A percentile compares a stretch with the other conserved stretches of the same genome.
These are phyloP conservation scores for Semnopithecus entellus DNA, from an alignment of 2,113 vertebrate species.

Conservation along the genomic window DNA sequence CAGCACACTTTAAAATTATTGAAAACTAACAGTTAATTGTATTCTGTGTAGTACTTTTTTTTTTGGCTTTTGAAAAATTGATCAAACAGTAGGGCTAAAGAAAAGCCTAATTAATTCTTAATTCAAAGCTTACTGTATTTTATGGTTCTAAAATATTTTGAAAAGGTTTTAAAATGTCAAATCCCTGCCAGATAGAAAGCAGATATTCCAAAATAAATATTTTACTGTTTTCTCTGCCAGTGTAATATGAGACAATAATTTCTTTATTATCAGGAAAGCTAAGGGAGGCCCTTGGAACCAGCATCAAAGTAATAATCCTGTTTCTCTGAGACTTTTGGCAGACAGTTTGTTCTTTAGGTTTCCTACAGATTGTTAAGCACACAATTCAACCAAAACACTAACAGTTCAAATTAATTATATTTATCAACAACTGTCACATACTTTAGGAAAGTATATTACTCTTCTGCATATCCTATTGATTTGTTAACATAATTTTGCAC, in stretches of 20 bases:
- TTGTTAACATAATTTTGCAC: neutral
- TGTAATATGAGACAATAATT: neutral
- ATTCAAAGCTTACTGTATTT: neutral
- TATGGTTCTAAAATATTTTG: neutral
- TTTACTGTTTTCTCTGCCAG: neutral
- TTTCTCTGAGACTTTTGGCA: neutral
- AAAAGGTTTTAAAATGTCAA: neutral
- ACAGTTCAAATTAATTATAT: neutral
- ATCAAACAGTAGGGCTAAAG: neutral
- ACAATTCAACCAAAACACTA: neutral
- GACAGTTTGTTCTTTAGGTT: neutral
- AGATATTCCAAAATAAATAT: conserved; percentile 39
- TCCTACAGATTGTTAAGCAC: neutral
- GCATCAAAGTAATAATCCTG: neutral
- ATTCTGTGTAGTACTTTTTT: neutral
- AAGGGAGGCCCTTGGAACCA: neutral
- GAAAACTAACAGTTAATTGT: neutral
- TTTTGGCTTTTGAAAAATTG: neutral
- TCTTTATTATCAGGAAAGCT: neutral
- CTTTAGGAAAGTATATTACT: neutral
- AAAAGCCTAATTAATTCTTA: neutral
- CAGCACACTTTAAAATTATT: neutral
- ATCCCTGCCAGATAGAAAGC: neutral
- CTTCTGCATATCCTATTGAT: neutral
- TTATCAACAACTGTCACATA: neutral